Evolutionary conservation across 2,113 vertebrate species (phyloP).

Genomic region (Ciconia maguari): DNA sequence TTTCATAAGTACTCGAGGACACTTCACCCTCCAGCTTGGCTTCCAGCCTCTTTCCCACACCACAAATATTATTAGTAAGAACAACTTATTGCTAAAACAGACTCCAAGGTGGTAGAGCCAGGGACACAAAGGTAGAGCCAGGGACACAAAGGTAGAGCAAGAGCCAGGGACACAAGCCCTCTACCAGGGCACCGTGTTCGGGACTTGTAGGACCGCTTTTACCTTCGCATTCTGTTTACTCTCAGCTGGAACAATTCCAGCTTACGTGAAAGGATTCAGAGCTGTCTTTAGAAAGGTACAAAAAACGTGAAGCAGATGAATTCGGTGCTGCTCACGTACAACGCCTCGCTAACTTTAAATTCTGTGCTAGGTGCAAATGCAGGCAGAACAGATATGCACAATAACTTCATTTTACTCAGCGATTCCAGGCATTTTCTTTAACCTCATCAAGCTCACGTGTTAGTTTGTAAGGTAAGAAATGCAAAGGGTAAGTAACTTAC

Average conservation of each 20-base stretch:
- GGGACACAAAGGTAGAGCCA: not conserved
- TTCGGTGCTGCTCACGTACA: not conserved
- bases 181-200: not conserved
- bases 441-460: accelerated
- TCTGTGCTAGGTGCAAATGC: not conserved
- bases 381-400: not conserved
- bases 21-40: not conserved
- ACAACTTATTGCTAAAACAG: not conserved
- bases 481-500: slow-evolving; percentile 57
- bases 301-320: not conserved
- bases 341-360: accelerated
- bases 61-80: not conserved
- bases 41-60: not conserved
- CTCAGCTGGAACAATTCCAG: not conserved
- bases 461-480: not conserved
- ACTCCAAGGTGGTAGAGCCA: not conserved
- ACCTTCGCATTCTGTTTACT: not conserved
- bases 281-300: not conserved
- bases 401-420: accelerated
- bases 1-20: not conserved
- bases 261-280: not conserved
- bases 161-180: not conserved
- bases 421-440: not conserved
- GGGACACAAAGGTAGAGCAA: not conserved
- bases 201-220: not conserved